Percentiles rank a stretch among this genome's conserved stretches.
These are phyloP conservation scores for Lithophane leautieri DNA, from an alignment of 2,888 invertebrate species.

Conservation along the genomic window DNA sequence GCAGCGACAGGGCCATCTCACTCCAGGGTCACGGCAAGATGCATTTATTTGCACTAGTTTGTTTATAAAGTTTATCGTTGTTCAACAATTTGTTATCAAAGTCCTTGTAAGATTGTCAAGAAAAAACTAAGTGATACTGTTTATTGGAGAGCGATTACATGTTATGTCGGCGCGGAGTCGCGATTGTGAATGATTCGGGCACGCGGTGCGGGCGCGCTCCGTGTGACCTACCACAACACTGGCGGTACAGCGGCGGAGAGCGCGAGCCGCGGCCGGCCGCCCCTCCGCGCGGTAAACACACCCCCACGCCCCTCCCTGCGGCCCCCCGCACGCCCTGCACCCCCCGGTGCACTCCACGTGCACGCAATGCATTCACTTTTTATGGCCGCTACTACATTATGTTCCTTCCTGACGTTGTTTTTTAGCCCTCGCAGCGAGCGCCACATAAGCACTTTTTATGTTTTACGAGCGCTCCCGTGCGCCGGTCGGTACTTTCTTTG, in stretches of 20 bases:
- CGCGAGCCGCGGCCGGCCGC: slow-evolving; percentile 76
- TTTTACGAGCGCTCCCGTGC: slow-evolving; percentile 85
- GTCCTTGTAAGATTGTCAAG: slow-evolving; percentile 51
- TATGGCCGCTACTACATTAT: slow-evolving; percentile 89
- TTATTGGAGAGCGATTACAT: slow-evolving; percentile 72
- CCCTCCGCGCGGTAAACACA: slow-evolving; percentile 87
- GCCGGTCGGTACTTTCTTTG: slow-evolving; percentile 83
- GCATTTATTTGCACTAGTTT: slow-evolving; percentile 84
- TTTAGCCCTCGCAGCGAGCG: slow-evolving; percentile 85
- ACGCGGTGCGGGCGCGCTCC: slow-evolving; percentile 82
- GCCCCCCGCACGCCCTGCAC: slow-evolving; percentile 63
- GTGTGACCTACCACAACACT: slow-evolving; percentile 93
- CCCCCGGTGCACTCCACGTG: slow-evolving; percentile 85
- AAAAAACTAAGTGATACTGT: slow-evolving; percentile 58
- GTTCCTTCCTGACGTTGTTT: slow-evolving; percentile 87
- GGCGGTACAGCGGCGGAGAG: slow-evolving; percentile 78
- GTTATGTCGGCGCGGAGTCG: slow-evolving; percentile 83
- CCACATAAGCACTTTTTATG: slow-evolving; percentile 89
- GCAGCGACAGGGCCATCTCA: slow-evolving; percentile 91
- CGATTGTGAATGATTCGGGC: slow-evolving; percentile 79
- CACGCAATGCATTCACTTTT: slow-evolving; percentile 89
- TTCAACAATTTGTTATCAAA: slow-evolving; percentile 56
- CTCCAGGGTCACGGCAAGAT: slow-evolving; percentile 87
- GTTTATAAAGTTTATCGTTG: slow-evolving; percentile 69
- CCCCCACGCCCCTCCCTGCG: slow-evolving; percentile 83